Conservation (phyloP, 2,888 invertebrate genomes). For the Lasioglossum oenotherae region DNA sequence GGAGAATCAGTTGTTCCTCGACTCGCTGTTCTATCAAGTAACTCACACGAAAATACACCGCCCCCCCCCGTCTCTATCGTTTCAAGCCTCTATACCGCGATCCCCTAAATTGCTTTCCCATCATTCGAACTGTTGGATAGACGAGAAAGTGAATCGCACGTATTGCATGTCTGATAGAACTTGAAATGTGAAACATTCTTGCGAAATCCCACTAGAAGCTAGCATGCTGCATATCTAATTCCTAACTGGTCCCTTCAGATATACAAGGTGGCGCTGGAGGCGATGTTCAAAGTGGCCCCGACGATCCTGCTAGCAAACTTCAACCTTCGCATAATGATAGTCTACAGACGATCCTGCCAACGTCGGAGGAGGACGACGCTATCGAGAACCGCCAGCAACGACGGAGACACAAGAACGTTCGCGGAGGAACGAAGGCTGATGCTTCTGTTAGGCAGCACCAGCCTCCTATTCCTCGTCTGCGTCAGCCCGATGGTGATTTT, state of each 20-base stretch:
- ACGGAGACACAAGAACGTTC: constrained; percentile 88
- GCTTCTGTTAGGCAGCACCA: constrained; percentile 88
- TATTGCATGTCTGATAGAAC: too few relatives aligned
- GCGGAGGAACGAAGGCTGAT: constrained; percentile 89
- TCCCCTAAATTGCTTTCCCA: neutral
- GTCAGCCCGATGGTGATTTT: constrained; percentile 90
- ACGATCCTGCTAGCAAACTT: constrained; percentile 88
- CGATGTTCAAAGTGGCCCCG: constrained; percentile 89
- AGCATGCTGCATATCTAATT: neutral
- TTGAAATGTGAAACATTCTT: too few relatives aligned
- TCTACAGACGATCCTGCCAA: constrained; percentile 88
- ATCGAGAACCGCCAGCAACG: constrained; percentile 86
- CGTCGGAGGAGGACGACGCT: constrained; percentile 88
- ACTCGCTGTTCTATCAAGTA: constrained; percentile 86
- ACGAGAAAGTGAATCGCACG: too few relatives aligned
- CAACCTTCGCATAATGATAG: constrained; percentile 88
- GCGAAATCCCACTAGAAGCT: neutral
- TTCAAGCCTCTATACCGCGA: neutral
- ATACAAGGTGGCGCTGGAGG: constrained; percentile 88
- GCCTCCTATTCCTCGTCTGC: constrained; percentile 89
- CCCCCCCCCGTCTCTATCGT: neutral
- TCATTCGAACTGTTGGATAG: neutral
- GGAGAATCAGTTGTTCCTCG: constrained; percentile 85
- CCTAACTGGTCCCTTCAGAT: constrained; percentile 76
- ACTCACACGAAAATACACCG: neutral